Percentiles rank a stretch among this genome's conserved stretches.
Evolutionary conservation across 2,888 invertebrate genomes (phyloP).

Genomic region (Campoplex capitator): DNA sequence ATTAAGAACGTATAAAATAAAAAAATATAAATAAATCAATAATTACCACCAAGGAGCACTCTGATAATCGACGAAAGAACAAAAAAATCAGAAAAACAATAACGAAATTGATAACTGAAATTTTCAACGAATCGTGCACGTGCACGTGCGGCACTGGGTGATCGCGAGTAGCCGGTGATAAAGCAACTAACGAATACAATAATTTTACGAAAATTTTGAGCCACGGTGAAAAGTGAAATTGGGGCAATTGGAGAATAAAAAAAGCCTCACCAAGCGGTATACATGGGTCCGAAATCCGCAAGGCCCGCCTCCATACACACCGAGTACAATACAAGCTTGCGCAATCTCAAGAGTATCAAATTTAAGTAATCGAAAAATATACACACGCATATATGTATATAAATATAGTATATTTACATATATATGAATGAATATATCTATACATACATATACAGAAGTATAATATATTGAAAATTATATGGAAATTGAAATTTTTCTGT

Average conservation of each 20-base stretch:
- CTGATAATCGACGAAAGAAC: background rate
- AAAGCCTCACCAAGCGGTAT: slow-evolving; percentile 71
- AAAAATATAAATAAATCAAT: slow-evolving; percentile 1
- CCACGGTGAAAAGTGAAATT: slow-evolving; percentile 17
- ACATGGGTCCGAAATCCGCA: slow-evolving; percentile 80
- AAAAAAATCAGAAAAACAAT: slow-evolving; percentile 8
- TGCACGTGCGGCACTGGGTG: slow-evolving; percentile 46
- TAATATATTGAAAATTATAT: slow-evolving; percentile 1
- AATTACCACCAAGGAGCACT: slow-evolving; percentile 5
- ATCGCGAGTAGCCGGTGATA: slow-evolving; percentile 11
- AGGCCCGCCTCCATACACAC: slow-evolving; percentile 76
- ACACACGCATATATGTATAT: background rate
- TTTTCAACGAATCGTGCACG: slow-evolving; percentile 17
- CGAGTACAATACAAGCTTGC: slow-evolving; percentile 77
- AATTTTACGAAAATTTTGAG: background rate
- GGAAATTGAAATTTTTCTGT: background rate
- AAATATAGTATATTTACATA: slow-evolving; percentile 14
- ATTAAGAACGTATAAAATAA: slow-evolving; percentile 4
- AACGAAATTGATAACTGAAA: slow-evolving; percentile 6
- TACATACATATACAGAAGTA: background rate
- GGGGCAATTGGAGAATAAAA: slow-evolving; percentile 17
- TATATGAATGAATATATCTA: slow-evolving; percentile 28
- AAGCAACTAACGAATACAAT: background rate
- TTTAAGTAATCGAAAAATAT: slow-evolving; percentile 76
- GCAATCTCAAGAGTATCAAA: slow-evolving; percentile 79